These are phyloP conservation scores for Gopherus evgoodei DNA, from an alignment of 2,113 vertebrate genomes.

Conservation along the genomic window DNA sequence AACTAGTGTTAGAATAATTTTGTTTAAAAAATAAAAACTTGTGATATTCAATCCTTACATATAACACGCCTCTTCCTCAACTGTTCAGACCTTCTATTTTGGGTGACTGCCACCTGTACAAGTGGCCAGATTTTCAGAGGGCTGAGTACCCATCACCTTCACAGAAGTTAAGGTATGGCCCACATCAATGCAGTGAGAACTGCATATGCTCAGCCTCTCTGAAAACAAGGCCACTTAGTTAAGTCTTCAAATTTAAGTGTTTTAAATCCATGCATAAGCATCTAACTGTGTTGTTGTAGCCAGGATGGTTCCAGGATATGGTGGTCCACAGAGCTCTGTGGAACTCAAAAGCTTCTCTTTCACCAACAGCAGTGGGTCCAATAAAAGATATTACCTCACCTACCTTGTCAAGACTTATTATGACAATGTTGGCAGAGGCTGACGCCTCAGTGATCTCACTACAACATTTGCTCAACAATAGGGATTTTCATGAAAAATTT, in stretches of 20 bases:
- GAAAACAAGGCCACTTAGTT: background rate
- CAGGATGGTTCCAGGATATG: background rate
- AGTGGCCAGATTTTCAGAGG: background rate
- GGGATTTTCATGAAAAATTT: background rate
- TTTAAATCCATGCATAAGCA: no score
- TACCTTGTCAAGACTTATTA: no score
- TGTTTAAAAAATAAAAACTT: no score
- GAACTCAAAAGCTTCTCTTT: background rate
- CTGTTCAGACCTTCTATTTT: background rate
- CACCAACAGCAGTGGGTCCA: background rate
- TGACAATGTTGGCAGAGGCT: no score
- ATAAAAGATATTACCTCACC: background rate
- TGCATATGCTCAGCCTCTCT: background rate
- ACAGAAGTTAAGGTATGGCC: background rate
- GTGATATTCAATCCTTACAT: no score
- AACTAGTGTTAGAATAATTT: rapidly evolving
- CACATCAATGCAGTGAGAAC: background rate
- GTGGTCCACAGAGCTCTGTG: no score
- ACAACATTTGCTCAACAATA: background rate
- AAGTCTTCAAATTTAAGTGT: no score
- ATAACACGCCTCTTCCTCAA: background rate
- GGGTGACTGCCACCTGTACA: background rate
- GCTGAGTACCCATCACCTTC: background rate
- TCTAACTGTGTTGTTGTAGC: background rate
- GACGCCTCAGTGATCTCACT: rapidly evolving